Evolutionary conservation across 1,140 invertebrate genomes (phyloP), one percentile per base, ranked within the genome.

Genomic region (Lordiphosa mommai): DNA sequence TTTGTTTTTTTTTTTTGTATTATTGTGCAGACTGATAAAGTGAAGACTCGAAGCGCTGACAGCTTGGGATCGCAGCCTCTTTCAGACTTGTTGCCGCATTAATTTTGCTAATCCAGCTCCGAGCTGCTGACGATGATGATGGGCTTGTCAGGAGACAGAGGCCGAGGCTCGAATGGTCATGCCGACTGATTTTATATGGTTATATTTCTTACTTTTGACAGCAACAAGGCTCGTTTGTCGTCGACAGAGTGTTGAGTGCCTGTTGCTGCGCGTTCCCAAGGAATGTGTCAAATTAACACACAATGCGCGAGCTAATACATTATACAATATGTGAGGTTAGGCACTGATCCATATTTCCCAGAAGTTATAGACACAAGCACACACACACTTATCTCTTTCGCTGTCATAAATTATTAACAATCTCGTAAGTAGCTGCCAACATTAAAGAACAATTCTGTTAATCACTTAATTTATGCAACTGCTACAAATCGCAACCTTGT

Each of bases 221-320:
- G 76, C 57, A 84, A 80, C 76, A 84, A 68, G 71, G 53, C 76
- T 80, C 76, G 76, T 80, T 80, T 80, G 76, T 80, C 76, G 76
- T 65, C 61, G 48, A 41, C 47, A 59, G 60, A 82, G 74, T 82
- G 71, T 80, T 70, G 76, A 53, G 56, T 29, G 40, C 17, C 16
- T 36, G 6, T 14, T 49, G 32, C 47, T 51, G 51, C 51, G 41
- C 37, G 49, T 71, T 77, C 72, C 66, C 61, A 63, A 60, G 66
- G 74, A 80, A 82, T 80, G 61, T 69, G 66, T 84, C 76, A 80
- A 80, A 80, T 80, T 80, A 80, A 76, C 76, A 80, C 76, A 80
- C 76, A 80, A 80, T 80, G 76, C 76, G 61, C 49, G 55, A 58
- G 71, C 71, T 76, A 82, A 80, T 84, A 84, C 77, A 80, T 80